Conservation (phyloP, 2,113 vertebrate species). For the Pyrgilauda ruficollis region DNA sequence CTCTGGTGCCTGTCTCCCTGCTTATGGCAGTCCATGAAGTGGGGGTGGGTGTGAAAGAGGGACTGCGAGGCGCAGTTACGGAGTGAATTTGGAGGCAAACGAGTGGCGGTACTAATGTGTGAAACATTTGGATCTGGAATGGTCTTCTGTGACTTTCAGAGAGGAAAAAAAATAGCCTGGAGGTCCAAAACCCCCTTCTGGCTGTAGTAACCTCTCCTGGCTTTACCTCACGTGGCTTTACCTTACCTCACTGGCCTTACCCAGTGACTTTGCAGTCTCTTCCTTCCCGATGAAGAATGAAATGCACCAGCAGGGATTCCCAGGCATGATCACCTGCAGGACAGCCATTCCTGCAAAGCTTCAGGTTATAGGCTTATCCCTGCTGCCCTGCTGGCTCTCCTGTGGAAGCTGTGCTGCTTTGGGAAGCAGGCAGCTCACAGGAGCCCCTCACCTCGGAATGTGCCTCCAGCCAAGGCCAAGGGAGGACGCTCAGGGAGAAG, state of each 20-base stretch:
- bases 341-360: not conserved
- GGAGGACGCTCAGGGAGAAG: not conserved
- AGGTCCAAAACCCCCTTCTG: not conserved
- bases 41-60: not conserved
- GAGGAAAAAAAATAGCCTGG: not conserved
- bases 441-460: not conserved
- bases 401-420: not conserved
- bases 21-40: not conserved
- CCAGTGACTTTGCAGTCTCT: not conserved
- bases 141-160: not conserved
- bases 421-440: not conserved
- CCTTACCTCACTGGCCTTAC: not conserved
- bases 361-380: not conserved
- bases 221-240: not conserved
- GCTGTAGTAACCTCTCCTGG: not conserved
- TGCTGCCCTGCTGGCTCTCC: not conserved
- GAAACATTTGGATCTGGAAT: not conserved
- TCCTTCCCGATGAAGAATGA: not conserved
- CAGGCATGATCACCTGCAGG: not conserved
- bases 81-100: not conserved
- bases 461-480: not conserved
- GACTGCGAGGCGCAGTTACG: accelerated
- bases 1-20: not conserved
- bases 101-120: accelerated
- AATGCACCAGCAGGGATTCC: not conserved